Base-by-base conservation (phyloP, 2,888 invertebrate genomes). In the Leptogaster cylindrica region DNA sequence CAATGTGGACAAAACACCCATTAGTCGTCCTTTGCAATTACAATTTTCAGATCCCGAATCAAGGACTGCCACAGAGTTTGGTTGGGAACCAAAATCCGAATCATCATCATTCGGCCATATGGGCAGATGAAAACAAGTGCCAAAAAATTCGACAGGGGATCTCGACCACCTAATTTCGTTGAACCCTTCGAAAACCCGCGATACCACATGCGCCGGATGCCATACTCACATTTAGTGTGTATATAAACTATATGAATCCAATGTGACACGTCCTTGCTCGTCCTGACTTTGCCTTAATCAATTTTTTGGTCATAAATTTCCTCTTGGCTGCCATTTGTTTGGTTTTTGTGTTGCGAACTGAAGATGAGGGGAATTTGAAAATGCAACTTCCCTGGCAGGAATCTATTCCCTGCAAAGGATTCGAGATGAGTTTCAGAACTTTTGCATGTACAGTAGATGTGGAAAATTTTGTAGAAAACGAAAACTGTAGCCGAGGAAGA, bases 241-340 rank as follows among this genome's bases (percentile, higher is more conserved):
- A 41, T 41, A 41, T 8, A 14, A 12, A 8, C 7, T 12, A 20
- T 14, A 25, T 51, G 28, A 14, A 25, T n/a, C 27, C 14, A 51
- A 14, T 46, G n/a, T 20, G 20, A 46, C 51, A 16, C 27, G 44
- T 44, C 27, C 55, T 55, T 55, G 33, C 36, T 18, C 18, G 44
- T 23, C 12, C 36, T 44, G 61, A 44, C 61, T 61, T 61, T 14
- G 61, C 41, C 61, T 61, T 61, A 61, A 61, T 61, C 61, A 61
- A 61, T 61, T 61, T 61, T 61, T 61, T 61, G 61, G 61, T 44
- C 61, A 61, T 61, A 61, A 61, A 61, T 61, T 44, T 61, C 61
- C n/a, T 28, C 44, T 18, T 16, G 10, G 61, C 41, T 61, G 44
- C 44, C 61, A 61, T 61, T 61, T 61, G 61, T 61, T 61, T 61